Base-by-base conservation (phyloP, 2,888 invertebrate genomes). In the Dryococelus australis region DNA sequence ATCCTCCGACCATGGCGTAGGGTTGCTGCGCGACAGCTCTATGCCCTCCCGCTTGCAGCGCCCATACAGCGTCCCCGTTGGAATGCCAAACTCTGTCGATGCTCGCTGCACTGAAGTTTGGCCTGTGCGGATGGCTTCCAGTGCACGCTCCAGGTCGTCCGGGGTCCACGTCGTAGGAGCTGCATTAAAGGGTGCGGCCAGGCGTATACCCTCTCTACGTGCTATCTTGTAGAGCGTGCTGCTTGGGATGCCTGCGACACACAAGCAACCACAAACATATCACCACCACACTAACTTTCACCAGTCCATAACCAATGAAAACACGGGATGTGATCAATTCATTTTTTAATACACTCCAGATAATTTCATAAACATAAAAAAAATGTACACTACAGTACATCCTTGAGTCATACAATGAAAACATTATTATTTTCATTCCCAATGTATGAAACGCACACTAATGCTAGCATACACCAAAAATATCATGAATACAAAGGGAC, bases 1-100 rank as follows among this genome's bases (percentile, higher is more conserved):
- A 91, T 97, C 97, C 92, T 97, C 97, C n/a, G 97, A 97, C 98
- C 98, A 98, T 16, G 97, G 97, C 84, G 97, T 97, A n/a, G 97
- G 97, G 93, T 97, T 97, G 87, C 97, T 97, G 90, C 97, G 95
- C 10, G 97, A 97, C 90, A 98, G 93, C 92, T 97, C 98, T 90
- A 98, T 98, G 85, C 98, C 97, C 92, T 98, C 98, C 85, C 97
- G 94, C 91, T 98, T 97, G 92, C 98, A 98, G 90, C 97, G 94
- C 4, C 98, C 98, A 91, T 98, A 98, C 27, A 98, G 93, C 20
- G 98, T 98, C 27, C 98, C 97, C 86, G 97, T 97, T 81, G 98
- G 98, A 91, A 98, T 98, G 87, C 97, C 97, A 92, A 95, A 97
- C 92, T 96, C 96, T 47, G 96, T 95, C 90, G 97, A 97, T 53